These are phyloP conservation scores for Ciconia stormi DNA, from an alignment of 2,113 vertebrate genomes.

Conservation along the genomic window DNA sequence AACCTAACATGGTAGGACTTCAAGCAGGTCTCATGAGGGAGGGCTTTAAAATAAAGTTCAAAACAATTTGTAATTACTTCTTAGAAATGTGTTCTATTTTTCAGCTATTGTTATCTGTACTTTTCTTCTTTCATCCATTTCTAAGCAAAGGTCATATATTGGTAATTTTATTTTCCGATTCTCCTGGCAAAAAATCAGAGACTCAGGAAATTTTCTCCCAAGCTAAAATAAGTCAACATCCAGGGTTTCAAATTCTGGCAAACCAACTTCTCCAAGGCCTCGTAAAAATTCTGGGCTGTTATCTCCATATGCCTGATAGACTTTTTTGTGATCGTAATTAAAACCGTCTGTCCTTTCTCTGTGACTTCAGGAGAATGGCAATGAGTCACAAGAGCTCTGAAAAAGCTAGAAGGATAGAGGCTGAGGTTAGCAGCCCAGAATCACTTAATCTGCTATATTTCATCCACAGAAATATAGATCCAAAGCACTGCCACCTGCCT, in stretches of 20 bases:
- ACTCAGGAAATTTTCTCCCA: background rate
- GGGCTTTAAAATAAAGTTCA: background rate
- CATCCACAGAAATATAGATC: background rate
- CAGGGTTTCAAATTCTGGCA: conserved; percentile 43
- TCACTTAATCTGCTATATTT: conserved; percentile 46
- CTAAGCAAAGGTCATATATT: background rate
- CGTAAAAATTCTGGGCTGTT: conserved; percentile 62
- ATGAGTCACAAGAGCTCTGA: conserved; percentile 57
- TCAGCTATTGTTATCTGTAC: background rate
- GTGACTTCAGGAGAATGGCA: conserved; percentile 66
- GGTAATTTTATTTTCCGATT: background rate
- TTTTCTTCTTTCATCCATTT: background rate
- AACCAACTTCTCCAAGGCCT: conserved; percentile 54
- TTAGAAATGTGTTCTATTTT: background rate
- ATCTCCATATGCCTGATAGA: conserved; percentile 59
- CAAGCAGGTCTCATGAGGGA: background rate
- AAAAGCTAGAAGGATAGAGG: conserved; percentile 32
- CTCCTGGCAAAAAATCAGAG: background rate
- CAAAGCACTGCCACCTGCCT: background rate
- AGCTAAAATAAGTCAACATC: conserved; percentile 28
- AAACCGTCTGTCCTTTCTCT: conserved; percentile 58
- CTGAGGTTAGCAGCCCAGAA: conserved; percentile 32
- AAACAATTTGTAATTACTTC: background rate
- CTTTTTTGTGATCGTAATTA: conserved; percentile 55
- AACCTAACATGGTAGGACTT: background rate